Base-by-base conservation (phyloP, 1,140 invertebrate species). In the Aricia agestis region DNA sequence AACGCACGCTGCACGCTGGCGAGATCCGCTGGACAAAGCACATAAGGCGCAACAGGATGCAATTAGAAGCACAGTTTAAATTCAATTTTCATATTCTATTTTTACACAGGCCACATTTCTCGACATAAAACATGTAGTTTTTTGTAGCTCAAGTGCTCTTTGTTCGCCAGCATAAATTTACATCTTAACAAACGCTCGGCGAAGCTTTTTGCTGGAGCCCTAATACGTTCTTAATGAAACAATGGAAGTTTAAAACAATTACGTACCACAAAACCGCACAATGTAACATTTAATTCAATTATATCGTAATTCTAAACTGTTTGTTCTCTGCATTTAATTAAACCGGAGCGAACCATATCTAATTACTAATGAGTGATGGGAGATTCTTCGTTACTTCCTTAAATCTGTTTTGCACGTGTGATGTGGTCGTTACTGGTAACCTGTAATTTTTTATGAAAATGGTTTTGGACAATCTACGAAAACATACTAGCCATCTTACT, bases 161-260 rank as follows among this genome's bases (percentile, higher is more conserved):
- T 85, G 83, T 85, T 78, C 72, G 71, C 72, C 76, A 71, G 83
- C 86, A 86, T 85, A 88, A 85, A 88, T 86, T 88, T 86, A 86
- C 82, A 85, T 88, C 74, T 83, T 82, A 85, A 86, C 81, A 85
- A 86, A 86, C 79, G 74, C 74, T 68, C 74, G 75, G 72, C 72
- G 77, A 70, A 72, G 73, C 77, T 85, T 86, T 88, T 88, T 86
- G 80, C 76, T 73, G 66, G 76, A 75, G 77, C 78, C 72, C 76
- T 84, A 85, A 87, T 85, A 84, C 82, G 77, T 83, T 79, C 81
- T 83, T 83, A 82, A 85, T 87, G 78, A 75, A 68, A 69, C 72
- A 78, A 80, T 80, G 77, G 78, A 76, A 79, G 79, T 80, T 78
- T 82, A 77, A 83, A 83, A 82, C 80, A 80, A 82, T 82, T 78